Evolutionary conservation across 2,888 invertebrate species (phyloP).

Genomic region (Spodoptera picta): DNA sequence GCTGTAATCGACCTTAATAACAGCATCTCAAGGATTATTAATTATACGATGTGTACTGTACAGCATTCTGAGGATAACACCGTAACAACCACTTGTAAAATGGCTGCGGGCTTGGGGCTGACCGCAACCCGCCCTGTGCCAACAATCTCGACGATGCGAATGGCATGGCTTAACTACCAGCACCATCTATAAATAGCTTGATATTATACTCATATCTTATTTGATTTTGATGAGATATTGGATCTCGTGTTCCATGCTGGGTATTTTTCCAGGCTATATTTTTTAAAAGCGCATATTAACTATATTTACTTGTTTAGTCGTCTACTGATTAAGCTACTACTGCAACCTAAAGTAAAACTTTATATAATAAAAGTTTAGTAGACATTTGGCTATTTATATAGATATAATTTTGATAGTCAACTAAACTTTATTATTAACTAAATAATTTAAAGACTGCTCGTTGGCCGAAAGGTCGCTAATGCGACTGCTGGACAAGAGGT

Average conservation of each 20-base stretch:
- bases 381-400: too few relatives aligned
- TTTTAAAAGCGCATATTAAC: too few relatives aligned
- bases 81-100: constrained; percentile 72
- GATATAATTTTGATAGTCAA: too few relatives aligned
- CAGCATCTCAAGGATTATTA: constrained; percentile 43
- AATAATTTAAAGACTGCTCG: too few relatives aligned
- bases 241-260: neutral
- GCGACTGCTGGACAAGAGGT: too few relatives aligned
- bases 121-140: constrained; percentile 73
- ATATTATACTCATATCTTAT: constrained; percentile 44
- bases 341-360: too few relatives aligned
- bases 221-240: constrained; percentile 7
- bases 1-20: constrained; percentile 24
- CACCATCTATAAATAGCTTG: constrained; percentile 44
- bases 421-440: too few relatives aligned
- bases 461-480: too few relatives aligned
- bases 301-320: too few relatives aligned
- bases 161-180: constrained; percentile 62
- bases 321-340: too few relatives aligned
- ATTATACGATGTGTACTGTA: constrained; percentile 52
- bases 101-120: constrained; percentile 66
- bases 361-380: too few relatives aligned
- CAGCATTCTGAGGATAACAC: constrained; percentile 67
- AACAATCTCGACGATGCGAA: constrained; percentile 72
- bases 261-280: neutral